These are phyloP conservation scores for Microhierax caerulescens DNA, from an alignment of 2,797 vertebrate genomes.

Conservation along the genomic window DNA sequence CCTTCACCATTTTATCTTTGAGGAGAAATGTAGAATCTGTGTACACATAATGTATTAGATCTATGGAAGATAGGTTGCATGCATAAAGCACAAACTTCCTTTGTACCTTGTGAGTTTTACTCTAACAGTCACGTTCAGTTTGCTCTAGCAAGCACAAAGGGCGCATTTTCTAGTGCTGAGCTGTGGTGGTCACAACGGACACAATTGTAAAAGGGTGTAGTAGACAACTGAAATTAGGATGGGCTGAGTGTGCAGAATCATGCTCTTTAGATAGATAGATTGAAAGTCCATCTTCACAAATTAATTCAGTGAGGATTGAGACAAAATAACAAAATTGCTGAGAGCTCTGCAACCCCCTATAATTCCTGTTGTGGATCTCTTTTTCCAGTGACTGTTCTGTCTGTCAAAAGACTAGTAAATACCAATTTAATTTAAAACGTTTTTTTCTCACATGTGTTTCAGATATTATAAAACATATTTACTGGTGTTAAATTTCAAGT, in stretches of 20 bases:
- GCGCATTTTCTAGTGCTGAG: neutral
- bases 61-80: neutral
- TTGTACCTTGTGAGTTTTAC: neutral
- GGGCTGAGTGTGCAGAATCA: neutral
- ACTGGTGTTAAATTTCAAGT: neutral
- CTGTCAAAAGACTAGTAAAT: neutral
- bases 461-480: neutral
- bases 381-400: neutral
- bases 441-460: neutral
- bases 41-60: neutral
- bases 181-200: neutral
- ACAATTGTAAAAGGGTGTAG: neutral
- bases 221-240: neutral
- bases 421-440: neutral
- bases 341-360: neutral
- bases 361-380: neutral
- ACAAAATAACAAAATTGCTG: neutral
- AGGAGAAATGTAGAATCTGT: accelerated
- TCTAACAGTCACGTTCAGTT: neutral
- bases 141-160: neutral
- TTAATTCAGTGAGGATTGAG: neutral
- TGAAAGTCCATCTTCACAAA: neutral
- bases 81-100: accelerated
- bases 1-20: neutral
- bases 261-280: neutral